These are phyloP conservation scores for Diaphora mendica DNA, from an alignment of 2,888 invertebrate genomes.

Conservation along the genomic window DNA sequence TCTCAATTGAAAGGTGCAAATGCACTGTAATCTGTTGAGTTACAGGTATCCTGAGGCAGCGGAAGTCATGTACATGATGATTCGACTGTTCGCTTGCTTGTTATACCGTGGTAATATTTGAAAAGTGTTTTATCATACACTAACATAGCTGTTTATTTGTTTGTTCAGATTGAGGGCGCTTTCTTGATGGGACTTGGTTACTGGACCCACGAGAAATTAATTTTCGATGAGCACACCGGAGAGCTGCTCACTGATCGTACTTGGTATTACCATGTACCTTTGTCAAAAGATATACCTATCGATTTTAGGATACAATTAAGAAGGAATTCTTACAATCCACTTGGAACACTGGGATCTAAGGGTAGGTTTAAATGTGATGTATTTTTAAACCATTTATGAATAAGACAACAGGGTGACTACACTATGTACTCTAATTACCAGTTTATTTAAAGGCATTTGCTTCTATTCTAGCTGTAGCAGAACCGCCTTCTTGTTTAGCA, in stretches of 20 bases:
- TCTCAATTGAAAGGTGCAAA: too few relatives aligned
- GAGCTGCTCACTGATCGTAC: slow-evolving; percentile 90
- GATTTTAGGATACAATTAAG: slow-evolving; percentile 90
- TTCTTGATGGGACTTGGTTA: slow-evolving; percentile 92
- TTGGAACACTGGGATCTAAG: slow-evolving; percentile 71
- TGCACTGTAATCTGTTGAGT: too few relatives aligned
- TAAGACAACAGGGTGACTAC: too few relatives aligned
- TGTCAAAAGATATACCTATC: slow-evolving; percentile 91
- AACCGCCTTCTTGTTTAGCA: slow-evolving; percentile 82
- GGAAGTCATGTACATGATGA: too few relatives aligned
- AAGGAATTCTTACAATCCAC: slow-evolving; percentile 88
- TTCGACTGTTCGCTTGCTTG: too few relatives aligned
- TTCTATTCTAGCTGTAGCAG: slow-evolving; percentile 78
- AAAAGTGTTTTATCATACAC: too few relatives aligned
- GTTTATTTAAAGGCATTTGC: background rate
- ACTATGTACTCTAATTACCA: background rate
- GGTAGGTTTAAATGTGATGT: slow-evolving; percentile 50
- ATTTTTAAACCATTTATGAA: background rate
- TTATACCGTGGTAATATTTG: too few relatives aligned
- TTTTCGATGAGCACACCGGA: slow-evolving; percentile 88
- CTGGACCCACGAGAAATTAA: slow-evolving; percentile 90
- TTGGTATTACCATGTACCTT: slow-evolving; percentile 92
- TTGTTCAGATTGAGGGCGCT: slow-evolving; percentile 89
- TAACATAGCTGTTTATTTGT: background rate
- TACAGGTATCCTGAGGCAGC: too few relatives aligned